Percentiles rank a stretch among this genome's conserved stretches.
Conservation (phyloP, 2,113 vertebrate genomes). For the Tachysurus vachellii region DNA sequence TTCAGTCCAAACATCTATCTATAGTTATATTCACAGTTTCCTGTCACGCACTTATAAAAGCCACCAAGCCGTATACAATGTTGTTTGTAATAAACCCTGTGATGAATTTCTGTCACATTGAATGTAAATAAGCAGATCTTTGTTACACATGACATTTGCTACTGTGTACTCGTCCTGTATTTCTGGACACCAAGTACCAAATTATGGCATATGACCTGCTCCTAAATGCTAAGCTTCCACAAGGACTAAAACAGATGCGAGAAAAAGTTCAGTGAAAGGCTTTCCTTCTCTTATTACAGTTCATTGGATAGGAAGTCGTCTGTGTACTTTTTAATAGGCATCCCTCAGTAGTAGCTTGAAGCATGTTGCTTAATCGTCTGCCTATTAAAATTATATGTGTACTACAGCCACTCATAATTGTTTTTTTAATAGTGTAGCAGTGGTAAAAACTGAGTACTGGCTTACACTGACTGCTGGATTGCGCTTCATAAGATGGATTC, state of each 20-base stretch:
- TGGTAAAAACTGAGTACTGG: neutral
- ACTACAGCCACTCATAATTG: neutral
- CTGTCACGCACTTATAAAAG: neutral
- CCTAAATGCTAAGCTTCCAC: neutral
- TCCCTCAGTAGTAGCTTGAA: neutral
- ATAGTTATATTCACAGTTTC: neutral
- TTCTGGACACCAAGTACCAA: neutral
- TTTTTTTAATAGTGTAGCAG: neutral
- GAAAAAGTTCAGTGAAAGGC: slow-evolving; percentile 22
- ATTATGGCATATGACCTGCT: neutral
- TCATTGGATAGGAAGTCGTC: neutral
- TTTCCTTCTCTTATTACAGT: slow-evolving; percentile 30
- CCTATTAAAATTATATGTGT: neutral
- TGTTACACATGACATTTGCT: neutral
- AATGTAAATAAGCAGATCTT: neutral
- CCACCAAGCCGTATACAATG: neutral
- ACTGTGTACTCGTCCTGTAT: neutral
- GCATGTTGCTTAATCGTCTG: neutral
- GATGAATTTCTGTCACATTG: slow-evolving; percentile 20
- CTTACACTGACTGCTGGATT: neutral
- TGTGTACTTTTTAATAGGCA: neutral
- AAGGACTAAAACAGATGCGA: slow-evolving; percentile 7
- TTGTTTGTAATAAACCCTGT: neutral
- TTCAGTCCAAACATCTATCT: neutral
- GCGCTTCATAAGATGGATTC: neutral